Base-by-base conservation (phyloP, 2,888 invertebrate genomes). In the Sminthurinus aureus region DNA sequence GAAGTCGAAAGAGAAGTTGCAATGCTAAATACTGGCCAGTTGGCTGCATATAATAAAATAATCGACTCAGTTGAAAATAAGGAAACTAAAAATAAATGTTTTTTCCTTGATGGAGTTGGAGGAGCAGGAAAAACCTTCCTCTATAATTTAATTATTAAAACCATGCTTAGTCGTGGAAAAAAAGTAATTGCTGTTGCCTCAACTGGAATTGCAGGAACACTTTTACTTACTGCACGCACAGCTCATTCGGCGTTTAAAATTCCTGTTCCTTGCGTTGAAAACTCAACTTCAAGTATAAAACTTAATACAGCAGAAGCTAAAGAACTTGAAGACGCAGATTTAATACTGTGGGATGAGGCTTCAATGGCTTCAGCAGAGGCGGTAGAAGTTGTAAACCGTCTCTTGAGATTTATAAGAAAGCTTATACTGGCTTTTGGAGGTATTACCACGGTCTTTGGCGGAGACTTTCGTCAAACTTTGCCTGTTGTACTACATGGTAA, bases 231-330 rank as follows among this genome's bases (percentile, higher is more conserved):
- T 50, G 90, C 89, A 4, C 58, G 87, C 75, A 90, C 89, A 18
- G 85, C 85, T 51, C 89, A 89, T 80, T 89, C 87, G 20, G 67
- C 75, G 9, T 89, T 89, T 74, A 86, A 88, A 76, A 77, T 88
- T 50, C 88, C 88, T 24, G 75, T 87, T 13, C 64, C 64, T 12
- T 58, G 82, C 8, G 67, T 76, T 38, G 82, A 71, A 50, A 77
- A 71, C 15, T 71, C 83, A 58, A 69, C 18, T 0, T 66, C 75
- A 22, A 80, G 67, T 51, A 80, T 83, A 12, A 71, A 38, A n/a
- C 26, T 13, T 1, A 50, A 18, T 3, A 18, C 38, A 0, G 6
- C 4, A 6, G 18, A 6, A 13, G 81, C 74, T 6, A 24, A 66
- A 13, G 13, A n/a, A 8, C 8, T 69, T n/a, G 9, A 52, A 71